phyloP scores from a whole-genome alignment of 1,140 invertebrate species.

The Aleiodes sp. region DNA sequence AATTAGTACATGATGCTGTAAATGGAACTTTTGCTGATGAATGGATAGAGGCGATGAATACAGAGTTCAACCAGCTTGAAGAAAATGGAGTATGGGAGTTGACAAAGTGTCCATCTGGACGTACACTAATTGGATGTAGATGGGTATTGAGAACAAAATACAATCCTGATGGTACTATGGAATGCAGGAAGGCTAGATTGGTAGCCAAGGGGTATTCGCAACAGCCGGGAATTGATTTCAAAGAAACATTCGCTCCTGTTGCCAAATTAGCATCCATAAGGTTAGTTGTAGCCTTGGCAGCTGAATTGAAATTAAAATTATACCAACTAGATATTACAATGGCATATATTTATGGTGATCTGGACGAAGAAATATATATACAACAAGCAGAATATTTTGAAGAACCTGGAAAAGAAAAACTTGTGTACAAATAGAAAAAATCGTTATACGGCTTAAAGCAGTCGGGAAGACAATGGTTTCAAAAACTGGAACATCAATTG shows the following conservation, averaged over 20 bases:
- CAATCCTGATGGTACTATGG: neutral
- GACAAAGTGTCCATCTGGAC: too few species aligned
- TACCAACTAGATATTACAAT: slow-evolving; percentile 23
- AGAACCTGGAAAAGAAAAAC: slow-evolving; percentile 27
- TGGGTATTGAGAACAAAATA: neutral
- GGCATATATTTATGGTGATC: slow-evolving; percentile 48
- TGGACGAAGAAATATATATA: slow-evolving; percentile 45
- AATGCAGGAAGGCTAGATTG: slow-evolving; percentile 30
- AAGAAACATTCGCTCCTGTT: slow-evolving; percentile 37
- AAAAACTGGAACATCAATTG: slow-evolving; percentile 31
- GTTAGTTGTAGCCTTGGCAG: neutral
- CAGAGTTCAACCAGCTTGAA: too few species aligned
- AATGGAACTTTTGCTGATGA: too few species aligned
- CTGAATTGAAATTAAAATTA: neutral
- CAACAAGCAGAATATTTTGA: slow-evolving; percentile 37
- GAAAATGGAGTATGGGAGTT: too few species aligned
- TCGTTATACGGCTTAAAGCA: slow-evolving; percentile 52
- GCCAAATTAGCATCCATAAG: slow-evolving; percentile 16
- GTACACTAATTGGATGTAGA: slow-evolving; percentile 3
- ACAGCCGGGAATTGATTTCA: slow-evolving; percentile 33
- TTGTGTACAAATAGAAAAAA: slow-evolving; percentile 41
- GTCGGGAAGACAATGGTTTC: slow-evolving; percentile 43
- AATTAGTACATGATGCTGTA: too few species aligned
- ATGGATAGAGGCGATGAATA: too few species aligned
- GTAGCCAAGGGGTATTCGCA: slow-evolving; percentile 36